Evolutionary conservation across 1,140 invertebrate genomes (phyloP).

Genomic region (Drosophila ohnishii): DNA sequence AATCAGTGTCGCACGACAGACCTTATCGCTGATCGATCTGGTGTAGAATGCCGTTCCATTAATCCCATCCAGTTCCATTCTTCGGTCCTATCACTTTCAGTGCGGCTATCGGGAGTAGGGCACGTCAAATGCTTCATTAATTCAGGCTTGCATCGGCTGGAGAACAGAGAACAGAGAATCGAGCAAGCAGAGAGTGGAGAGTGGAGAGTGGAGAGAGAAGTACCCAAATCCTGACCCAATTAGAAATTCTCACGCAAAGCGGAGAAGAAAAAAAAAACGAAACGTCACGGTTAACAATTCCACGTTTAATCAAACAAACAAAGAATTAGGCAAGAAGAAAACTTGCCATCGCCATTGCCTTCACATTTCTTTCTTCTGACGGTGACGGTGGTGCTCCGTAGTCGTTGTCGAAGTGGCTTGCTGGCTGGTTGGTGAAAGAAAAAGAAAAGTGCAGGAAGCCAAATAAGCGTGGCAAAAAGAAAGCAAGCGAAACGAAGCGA

Average conservation of each 20-base stretch:
- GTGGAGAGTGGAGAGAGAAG: conserved; percentile 1
- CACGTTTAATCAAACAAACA: conserved; percentile 74
- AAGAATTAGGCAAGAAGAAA: conserved; percentile 58
- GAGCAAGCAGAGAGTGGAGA: not conserved
- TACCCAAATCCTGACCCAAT: conserved; percentile 68
- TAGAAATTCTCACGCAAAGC: conserved; percentile 76
- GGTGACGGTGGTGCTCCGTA: conserved; percentile 10
- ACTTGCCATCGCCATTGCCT: conserved; percentile 35
- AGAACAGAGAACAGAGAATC: not conserved
- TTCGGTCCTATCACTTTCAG: conserved; percentile 53
- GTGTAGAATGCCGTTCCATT: conserved; percentile 18
- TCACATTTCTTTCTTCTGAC: conserved; percentile 28
- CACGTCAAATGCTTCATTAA: conserved; percentile 70
- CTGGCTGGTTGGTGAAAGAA: conserved; percentile 47
- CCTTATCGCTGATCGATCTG: conserved; percentile 36
- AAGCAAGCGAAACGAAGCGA: conserved; percentile 68
- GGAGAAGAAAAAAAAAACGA: conserved; percentile 37
- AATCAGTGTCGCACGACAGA: conserved; percentile 32
- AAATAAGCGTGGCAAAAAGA: conserved; percentile 64
- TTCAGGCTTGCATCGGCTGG: conserved; percentile 35
- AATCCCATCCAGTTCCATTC: conserved; percentile 32
- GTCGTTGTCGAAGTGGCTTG: conserved; percentile 11
- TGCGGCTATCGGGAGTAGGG: conserved; percentile 60
- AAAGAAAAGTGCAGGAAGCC: conserved; percentile 57
- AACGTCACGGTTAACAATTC: conserved; percentile 76